Base-by-base conservation (phyloP, 2,797 vertebrate species). In the Channallabes apus region DNA sequence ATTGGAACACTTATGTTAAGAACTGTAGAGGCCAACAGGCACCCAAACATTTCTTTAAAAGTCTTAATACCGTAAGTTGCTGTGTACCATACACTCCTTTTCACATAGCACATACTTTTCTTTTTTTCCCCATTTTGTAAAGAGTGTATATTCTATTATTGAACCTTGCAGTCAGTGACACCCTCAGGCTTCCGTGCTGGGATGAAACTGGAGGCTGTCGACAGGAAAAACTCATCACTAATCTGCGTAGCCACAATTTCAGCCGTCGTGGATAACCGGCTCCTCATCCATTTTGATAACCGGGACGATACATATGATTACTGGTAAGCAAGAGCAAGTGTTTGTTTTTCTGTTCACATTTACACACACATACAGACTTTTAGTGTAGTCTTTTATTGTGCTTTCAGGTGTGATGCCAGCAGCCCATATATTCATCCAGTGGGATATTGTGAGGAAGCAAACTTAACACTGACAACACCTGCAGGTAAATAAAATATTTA, bases 221-320 rank as follows among this genome's bases (percentile, higher is more conserved):
- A 96, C 91, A 92, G 94, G 84, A 96, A 95, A 91, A 96, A 96
- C 88, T 94, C 95, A 0, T 92, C 92, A 0, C 89, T 95, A 83
- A 94, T 95, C 86, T 96, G 95, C 38, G 96, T 95, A 29, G 95
- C 96, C 61, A 95, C 95, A 71, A 96, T 96, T 27, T 88, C 93
- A 15, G 95, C 94, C 15, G 95, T 94, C 0, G 95, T 96, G 3
- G 96, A 96, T 91, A 96, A 96, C 90, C 92, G 95, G 1, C 92
- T 96, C 80, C 95, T 96, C 78, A 94, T 96, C 89, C 96, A 96
- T 87, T 96, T 96, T 88, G 95, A 96, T 91, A 95, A 95, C 93
- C 95, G 94, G 94, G 95, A 96, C 32, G 95, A 96, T 88, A 93
- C 94, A 0, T 96, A 96, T 65, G 96, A 96, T 92, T 96, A 96